Evolutionary conservation across 2,797 vertebrate species (phyloP).

Genomic region (Poecile montanus): DNA sequence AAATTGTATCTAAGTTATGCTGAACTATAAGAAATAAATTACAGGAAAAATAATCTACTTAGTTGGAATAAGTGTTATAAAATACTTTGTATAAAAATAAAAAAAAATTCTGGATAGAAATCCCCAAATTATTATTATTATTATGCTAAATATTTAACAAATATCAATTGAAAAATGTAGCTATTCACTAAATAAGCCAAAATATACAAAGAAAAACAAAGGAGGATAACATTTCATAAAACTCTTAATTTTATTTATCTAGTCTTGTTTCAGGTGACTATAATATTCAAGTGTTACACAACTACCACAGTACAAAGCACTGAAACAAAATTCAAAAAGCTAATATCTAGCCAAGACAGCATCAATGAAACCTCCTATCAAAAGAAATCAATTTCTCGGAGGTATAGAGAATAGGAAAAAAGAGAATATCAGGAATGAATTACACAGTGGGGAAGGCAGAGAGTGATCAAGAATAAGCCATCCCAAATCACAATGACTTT

Average conservation of each 20-base stretch:
- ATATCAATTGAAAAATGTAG: neutral
- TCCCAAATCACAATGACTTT: neutral
- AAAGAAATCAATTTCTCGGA: conserved; percentile 10
- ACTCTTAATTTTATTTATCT: conserved; percentile 38
- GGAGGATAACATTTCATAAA: neutral
- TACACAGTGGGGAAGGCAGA: neutral
- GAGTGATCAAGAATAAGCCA: neutral
- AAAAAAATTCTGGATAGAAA: neutral
- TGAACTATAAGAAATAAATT: conserved; percentile 25
- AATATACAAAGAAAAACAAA: conserved; percentile 21
- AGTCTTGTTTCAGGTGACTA: neutral
- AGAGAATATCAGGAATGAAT: neutral
- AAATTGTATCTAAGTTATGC: neutral
- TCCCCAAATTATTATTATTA: neutral
- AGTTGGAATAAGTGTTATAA: neutral
- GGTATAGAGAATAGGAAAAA: neutral
- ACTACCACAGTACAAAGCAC: neutral
- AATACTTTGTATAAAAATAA: neutral
- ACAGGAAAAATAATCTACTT: conserved; percentile 27
- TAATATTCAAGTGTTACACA: neutral
- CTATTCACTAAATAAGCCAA: conserved; percentile 29
- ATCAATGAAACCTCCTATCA: neutral
- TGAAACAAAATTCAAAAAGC: neutral
- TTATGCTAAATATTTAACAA: neutral
- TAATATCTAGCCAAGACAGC: conserved; percentile 16